Base-by-base conservation (phyloP, 2,888 invertebrate species). In the Leucania comma region DNA sequence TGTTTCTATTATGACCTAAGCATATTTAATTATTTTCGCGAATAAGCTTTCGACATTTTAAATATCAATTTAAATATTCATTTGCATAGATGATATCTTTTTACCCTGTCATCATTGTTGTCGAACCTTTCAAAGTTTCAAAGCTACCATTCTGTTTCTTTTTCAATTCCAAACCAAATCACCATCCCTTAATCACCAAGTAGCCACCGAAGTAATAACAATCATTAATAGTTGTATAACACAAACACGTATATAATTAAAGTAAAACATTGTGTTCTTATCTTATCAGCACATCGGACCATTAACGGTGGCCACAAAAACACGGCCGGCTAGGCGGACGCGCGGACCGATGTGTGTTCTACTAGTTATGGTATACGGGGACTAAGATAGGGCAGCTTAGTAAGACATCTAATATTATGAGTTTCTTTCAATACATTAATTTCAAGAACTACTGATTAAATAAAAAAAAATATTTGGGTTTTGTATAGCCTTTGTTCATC, bases 251-350 rank as follows among this genome's bases (percentile, higher is more conserved):
- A 88, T 93, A 92, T 94, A 95, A 95, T 95, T 95, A 95, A 93
- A 95, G 91, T 92, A 93, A 94, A 95, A 95, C 94, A 95, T 90
- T 91, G 89, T 92, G 92, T 91, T 81, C 69, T 87, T 94, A 95
- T 96, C 95, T 96, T 88, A 95, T 95, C 95, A 91, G 79, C 51
- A 81, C 84, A 94, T 94, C 95, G 90, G 88, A 85, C 94, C 95
- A 96, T 96, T 96, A 95, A 94, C 94, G 90, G 87, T 83, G 84
- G 72, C 53, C 83, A 91, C 91, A 94, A 94, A 95, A 93, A 93
- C 91, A 90, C 86, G 91, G 89, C 88, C 86, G 89, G 90, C 88
- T 88, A 91, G 84, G 78, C 84, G 84, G 85, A 83, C 83, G 75
- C 83, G 72, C 89, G 89, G 89, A 90, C 89, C 90, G 88, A 92